Evolutionary conservation across 2,113 vertebrate genomes (phyloP).

Genomic region (Oxygymnocypris stewartii): DNA sequence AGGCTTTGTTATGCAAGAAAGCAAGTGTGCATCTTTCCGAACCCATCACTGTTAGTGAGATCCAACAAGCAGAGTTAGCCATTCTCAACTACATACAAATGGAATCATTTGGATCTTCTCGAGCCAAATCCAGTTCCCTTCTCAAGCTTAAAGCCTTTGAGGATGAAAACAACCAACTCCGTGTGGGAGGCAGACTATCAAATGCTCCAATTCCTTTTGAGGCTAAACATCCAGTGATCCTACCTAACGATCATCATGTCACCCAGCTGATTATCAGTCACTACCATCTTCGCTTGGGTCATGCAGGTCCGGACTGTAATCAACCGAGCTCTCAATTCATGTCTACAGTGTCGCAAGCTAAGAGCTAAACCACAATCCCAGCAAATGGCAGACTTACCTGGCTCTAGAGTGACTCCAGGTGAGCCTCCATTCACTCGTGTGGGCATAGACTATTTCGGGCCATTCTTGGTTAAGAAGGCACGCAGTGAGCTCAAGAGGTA

Average conservation of each 20-base stretch:
- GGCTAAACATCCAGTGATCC: slow-evolving; percentile 17
- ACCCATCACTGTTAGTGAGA: too few species aligned
- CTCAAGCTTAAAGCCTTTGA: neutral
- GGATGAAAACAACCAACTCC: neutral
- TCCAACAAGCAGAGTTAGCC: too few species aligned
- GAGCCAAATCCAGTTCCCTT: too few species aligned
- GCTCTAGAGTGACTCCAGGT: neutral
- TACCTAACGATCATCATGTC: slow-evolving; percentile 12
- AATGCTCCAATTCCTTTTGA: neutral
- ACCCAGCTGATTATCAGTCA: neutral
- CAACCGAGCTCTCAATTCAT: neutral
- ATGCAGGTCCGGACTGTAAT: neutral
- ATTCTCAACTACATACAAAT: too few species aligned
- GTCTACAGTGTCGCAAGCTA: neutral
- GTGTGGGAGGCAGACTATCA: slow-evolving; percentile 14
- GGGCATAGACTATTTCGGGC: neutral
- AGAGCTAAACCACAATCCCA: neutral
- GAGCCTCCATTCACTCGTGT: neutral
- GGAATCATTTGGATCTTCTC: too few species aligned
- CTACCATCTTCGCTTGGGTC: slow-evolving; percentile 3
- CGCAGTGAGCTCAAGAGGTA: neutral
- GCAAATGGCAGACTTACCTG: slow-evolving; percentile 11
- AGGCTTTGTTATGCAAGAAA: neutral
- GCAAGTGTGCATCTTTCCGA: too few species aligned
- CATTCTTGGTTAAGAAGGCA: slow-evolving; percentile 4